Evolutionary conservation across 2,113 vertebrate genomes (phyloP).

Genomic region (Pachyramphus minor): DNA sequence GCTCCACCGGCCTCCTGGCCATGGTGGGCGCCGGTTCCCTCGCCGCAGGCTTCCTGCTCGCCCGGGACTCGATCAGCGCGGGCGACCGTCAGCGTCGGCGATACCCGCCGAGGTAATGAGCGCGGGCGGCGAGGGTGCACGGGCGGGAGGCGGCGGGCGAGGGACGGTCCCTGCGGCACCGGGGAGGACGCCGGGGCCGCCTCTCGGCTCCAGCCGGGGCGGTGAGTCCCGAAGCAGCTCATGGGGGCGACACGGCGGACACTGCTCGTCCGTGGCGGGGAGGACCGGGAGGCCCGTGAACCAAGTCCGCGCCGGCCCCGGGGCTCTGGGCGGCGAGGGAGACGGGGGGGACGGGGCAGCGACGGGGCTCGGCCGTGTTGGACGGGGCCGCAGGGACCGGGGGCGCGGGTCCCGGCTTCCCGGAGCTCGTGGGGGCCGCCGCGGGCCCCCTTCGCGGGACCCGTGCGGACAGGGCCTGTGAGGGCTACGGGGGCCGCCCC

Average conservation of each 20-base stretch:
- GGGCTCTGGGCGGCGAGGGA: not conserved
- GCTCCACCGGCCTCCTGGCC: slow-evolving; percentile 80
- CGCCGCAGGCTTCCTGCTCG: slow-evolving; percentile 81
- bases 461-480: not conserved
- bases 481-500: not conserved
- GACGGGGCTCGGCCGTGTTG: not conserved
- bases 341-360: not conserved
- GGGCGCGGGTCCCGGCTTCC: not conserved
- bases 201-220: not conserved
- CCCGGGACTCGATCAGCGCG: slow-evolving; percentile 80
- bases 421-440: not conserved
- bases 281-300: not conserved
- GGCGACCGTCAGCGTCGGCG: slow-evolving; percentile 76
- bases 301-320: not conserved
- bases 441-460: not conserved
- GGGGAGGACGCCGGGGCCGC: not conserved
- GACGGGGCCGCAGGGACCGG: not conserved
- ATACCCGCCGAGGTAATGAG: slow-evolving; percentile 88
- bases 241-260: not conserved
- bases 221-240: not conserved
- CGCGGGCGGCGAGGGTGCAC: not conserved
- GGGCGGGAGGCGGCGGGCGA: not conserved
- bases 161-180: not conserved
- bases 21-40: slow-evolving; percentile 87
- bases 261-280: not conserved